These are phyloP conservation scores for Pitangus sulphuratus DNA, from an alignment of 2,797 vertebrate genomes.

Conservation along the genomic window DNA sequence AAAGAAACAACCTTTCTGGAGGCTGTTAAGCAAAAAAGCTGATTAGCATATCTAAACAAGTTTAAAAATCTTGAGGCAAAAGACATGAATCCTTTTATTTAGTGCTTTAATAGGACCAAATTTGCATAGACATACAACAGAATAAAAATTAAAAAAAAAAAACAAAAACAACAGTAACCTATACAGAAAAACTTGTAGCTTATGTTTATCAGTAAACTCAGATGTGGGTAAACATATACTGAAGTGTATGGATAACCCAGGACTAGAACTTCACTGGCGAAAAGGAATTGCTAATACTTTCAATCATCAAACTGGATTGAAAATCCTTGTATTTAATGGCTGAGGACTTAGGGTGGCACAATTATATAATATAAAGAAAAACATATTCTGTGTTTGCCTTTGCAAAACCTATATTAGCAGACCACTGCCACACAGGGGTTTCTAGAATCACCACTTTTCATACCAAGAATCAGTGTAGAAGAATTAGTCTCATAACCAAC, in stretches of 20 bases:
- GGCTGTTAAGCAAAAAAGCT: background rate
- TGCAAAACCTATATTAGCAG: background rate
- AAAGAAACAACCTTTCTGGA: constrained; percentile 39
- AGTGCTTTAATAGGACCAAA: background rate
- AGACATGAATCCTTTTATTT: background rate
- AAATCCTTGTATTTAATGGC: background rate
- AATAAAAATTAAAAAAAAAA: background rate
- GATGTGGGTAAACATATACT: background rate
- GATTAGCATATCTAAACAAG: constrained; percentile 35
- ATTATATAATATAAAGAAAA: background rate
- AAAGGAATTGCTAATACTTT: background rate
- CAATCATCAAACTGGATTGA: background rate
- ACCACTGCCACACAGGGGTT: background rate
- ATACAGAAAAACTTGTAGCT: background rate
- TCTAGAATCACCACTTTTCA: background rate
- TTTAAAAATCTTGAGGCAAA: background rate
- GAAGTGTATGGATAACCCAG: background rate
- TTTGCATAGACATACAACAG: background rate
- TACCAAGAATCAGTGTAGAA: background rate
- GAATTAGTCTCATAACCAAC: background rate
- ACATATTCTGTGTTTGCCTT: background rate
- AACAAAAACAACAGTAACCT: background rate
- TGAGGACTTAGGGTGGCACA: background rate
- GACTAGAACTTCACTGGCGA: background rate
- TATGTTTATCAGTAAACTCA: background rate